Evolutionary conservation across 2,888 invertebrate species (phyloP).

Genomic region (Drepanosiphum platanoidis): DNA sequence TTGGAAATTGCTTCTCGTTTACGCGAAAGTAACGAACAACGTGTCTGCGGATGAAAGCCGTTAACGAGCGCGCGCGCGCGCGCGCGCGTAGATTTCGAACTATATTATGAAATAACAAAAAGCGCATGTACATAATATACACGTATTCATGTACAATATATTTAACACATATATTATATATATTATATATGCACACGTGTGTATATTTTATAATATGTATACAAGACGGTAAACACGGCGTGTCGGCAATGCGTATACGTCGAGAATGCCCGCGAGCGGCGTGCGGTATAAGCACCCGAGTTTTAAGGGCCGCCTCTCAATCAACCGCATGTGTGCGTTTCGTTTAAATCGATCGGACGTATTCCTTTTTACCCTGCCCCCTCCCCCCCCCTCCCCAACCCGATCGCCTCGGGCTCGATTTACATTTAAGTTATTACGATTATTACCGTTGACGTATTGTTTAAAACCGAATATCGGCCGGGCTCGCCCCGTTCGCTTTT

Average conservation of each 20-base stretch:
- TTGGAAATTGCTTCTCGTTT: background rate
- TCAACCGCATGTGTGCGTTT: background rate
- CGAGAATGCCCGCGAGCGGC: background rate
- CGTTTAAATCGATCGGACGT: background rate
- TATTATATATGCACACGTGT: no score
- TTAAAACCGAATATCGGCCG: no score
- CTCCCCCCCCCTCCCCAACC: background rate
- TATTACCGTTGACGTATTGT: no score
- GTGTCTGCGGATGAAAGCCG: background rate
- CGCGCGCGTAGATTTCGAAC: background rate
- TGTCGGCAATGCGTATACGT: no score
- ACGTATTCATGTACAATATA: no score
- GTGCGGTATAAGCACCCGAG: background rate
- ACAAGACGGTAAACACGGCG: no score
- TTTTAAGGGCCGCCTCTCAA: background rate
- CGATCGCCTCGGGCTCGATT: background rate
- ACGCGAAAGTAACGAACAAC: background rate
- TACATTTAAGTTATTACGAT: no score
- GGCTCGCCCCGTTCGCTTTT: no score
- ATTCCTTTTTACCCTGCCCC: background rate
- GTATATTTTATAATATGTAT: no score
- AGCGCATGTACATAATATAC: background rate
- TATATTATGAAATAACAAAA: background rate
- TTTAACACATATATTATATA: no score
- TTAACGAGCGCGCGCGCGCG: background rate